Percentiles rank a stretch among this genome's conserved stretches.
These are phyloP conservation scores for Buteo buteo DNA, from an alignment of 2,113 vertebrate species.

Conservation along the genomic window DNA sequence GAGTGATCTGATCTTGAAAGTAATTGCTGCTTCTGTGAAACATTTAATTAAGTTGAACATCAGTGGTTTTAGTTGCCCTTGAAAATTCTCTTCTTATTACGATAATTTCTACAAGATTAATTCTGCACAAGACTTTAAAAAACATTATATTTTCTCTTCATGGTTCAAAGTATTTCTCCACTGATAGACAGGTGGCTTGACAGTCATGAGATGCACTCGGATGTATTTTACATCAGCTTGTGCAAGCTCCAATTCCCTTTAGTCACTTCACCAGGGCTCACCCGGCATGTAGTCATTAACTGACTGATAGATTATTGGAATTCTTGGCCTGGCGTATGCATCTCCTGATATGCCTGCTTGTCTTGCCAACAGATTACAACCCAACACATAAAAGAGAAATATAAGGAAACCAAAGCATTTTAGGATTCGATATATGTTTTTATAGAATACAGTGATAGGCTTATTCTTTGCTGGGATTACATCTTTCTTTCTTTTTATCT, in stretches of 20 bases:
- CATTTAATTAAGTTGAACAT: not conserved
- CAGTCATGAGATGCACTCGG: not conserved
- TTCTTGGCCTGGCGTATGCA: not conserved
- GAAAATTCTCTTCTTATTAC: not conserved
- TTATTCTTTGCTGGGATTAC: not conserved
- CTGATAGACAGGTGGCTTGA: not conserved
- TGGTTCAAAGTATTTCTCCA: not conserved
- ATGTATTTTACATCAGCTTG: slow-evolving; percentile 15
- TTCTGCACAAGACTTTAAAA: not conserved
- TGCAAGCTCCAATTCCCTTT: slow-evolving; percentile 17
- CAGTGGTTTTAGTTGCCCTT: not conserved
- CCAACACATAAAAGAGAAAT: not conserved
- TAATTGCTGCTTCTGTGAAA: not conserved
- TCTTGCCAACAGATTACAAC: slow-evolving; percentile 2
- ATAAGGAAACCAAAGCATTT: not conserved
- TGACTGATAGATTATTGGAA: slow-evolving; percentile 13
- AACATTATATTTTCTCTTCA: not conserved
- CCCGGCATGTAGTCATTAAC: not conserved
- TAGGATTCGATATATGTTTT: not conserved
- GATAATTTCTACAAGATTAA: not conserved
- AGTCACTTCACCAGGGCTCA: slow-evolving; percentile 37
- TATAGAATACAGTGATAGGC: not conserved
- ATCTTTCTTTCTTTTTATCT: not conserved
- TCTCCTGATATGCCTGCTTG: not conserved
- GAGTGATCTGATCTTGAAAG: not conserved